Evolutionary conservation across 2,113 vertebrate species (phyloP).

Genomic region (Strigops habroptila): DNA sequence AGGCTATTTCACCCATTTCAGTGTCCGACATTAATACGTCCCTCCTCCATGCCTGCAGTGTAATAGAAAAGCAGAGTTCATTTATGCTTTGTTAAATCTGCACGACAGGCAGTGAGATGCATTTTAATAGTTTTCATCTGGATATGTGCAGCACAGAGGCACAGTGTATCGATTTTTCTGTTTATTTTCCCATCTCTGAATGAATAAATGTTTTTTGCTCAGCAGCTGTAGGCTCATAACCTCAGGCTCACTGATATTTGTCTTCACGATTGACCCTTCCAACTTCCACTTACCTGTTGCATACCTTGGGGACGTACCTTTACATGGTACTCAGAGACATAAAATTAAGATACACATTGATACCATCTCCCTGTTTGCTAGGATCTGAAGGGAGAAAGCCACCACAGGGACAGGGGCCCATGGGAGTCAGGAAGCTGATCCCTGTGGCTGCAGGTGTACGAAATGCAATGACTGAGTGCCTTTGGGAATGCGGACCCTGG

Average conservation of each 20-base stretch:
- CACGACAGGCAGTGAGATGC: background rate
- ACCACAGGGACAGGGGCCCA: fast-evolving
- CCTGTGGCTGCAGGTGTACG: background rate
- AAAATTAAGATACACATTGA: background rate
- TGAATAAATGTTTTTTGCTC: background rate
- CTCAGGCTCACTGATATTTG: background rate
- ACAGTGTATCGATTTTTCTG: background rate
- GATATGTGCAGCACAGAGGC: background rate
- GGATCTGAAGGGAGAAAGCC: background rate
- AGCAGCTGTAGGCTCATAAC: background rate
- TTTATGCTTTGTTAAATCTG: background rate
- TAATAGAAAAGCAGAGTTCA: background rate
- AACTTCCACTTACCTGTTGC: background rate
- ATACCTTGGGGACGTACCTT: background rate
- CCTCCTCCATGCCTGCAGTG: background rate
- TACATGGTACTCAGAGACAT: background rate
- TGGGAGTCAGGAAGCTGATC: background rate
- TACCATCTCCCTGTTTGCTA: background rate
- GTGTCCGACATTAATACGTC: background rate
- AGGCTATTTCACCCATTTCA: background rate
- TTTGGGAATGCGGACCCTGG: background rate
- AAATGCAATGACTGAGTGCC: background rate
- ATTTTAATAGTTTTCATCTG: background rate
- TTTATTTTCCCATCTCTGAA: background rate
- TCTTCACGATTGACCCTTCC: background rate